Evolutionary conservation across 1,140 invertebrate species (phyloP).

Genomic region (Periplaneta americana): DNA sequence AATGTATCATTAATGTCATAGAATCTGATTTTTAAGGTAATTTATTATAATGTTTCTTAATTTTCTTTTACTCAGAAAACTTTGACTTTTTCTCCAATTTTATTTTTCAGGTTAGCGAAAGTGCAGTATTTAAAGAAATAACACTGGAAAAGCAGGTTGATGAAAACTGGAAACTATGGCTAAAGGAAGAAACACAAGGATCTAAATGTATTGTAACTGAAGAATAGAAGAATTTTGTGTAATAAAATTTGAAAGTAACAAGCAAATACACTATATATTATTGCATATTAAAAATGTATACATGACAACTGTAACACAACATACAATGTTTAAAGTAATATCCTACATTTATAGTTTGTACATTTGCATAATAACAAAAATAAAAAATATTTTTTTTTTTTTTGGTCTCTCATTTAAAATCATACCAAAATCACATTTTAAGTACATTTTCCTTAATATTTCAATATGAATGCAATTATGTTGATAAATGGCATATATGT

Average conservation of each 20-base stretch:
- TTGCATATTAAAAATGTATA: neutral
- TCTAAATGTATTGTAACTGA: neutral
- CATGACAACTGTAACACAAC: neutral
- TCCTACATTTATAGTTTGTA: neutral
- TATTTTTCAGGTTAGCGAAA: constrained; percentile 2
- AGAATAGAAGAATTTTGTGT: neutral
- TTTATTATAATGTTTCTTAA: too few relatives aligned
- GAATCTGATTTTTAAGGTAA: too few relatives aligned
- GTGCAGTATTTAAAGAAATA: constrained; percentile 11
- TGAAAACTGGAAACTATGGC: constrained; percentile 4
- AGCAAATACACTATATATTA: neutral
- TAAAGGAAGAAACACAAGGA: neutral
- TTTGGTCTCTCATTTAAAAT: neutral
- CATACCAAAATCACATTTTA: neutral
- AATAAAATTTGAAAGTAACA: neutral
- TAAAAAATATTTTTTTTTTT: neutral
- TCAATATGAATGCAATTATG: neutral
- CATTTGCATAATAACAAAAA: neutral
- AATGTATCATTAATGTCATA: too few relatives aligned
- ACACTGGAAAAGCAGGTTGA: constrained; percentile 9
- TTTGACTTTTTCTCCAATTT: neutral
- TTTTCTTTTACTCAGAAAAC: too few relatives aligned
- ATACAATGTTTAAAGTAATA: neutral
- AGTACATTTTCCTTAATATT: neutral
- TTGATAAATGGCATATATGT: too few relatives aligned